These are phyloP conservation scores for Brienomyrus longianalis DNA, from an alignment of 2,113 vertebrate genomes.

Conservation along the genomic window DNA sequence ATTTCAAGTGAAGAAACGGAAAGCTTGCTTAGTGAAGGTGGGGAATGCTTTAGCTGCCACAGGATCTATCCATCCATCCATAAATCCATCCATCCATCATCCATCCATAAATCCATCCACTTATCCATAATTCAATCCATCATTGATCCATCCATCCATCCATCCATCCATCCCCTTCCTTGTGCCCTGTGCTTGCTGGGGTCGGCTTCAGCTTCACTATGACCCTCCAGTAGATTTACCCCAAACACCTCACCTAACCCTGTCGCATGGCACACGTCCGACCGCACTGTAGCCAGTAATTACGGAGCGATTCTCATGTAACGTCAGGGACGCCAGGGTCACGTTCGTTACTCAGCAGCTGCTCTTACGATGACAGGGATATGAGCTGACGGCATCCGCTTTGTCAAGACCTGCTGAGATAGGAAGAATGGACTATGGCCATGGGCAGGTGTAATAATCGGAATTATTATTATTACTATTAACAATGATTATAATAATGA, in stretches of 20 bases:
- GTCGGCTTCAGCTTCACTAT: not conserved
- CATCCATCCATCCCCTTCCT: not conserved
- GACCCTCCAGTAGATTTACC: not conserved
- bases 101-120: no score
- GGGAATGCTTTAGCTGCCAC: not conserved
- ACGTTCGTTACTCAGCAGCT: not conserved
- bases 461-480: not conserved
- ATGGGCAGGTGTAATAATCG: not conserved
- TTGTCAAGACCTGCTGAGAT: not conserved
- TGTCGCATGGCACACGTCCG: not conserved
- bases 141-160: not conserved
- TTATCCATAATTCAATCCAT: no score
- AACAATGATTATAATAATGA: not conserved
- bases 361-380: not conserved
- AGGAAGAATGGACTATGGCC: not conserved
- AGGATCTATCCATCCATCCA: not conserved
- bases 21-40: not conserved
- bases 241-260: not conserved
- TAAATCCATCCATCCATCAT: not conserved
- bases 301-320: not conserved
- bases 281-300: not conserved
- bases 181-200: not conserved
- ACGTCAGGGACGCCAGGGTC: not conserved
- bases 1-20: conserved; percentile 21
- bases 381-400: not conserved